Evolutionary conservation across 2,888 invertebrate genomes (phyloP).

Genomic region (Lochmaea crataegi): DNA sequence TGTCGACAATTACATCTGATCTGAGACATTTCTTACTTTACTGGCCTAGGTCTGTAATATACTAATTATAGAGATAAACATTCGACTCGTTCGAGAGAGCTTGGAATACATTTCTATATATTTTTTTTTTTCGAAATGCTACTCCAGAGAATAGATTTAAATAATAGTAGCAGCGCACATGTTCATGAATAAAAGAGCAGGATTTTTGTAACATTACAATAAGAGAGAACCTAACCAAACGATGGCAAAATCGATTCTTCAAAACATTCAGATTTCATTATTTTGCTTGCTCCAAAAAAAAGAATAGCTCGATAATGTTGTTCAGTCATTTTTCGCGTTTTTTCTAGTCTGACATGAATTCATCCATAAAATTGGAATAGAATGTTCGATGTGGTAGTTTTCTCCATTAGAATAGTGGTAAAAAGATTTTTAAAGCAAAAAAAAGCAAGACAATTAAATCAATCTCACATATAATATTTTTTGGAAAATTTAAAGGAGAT

Average conservation of each 20-base stretch:
- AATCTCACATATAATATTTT: no score
- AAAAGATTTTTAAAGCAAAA: no score
- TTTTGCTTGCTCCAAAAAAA: not conserved
- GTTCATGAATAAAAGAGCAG: constrained; percentile 23
- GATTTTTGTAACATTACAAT: constrained; percentile 12
- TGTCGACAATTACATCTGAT: no score
- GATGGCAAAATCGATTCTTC: not conserved
- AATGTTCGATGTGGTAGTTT: not conserved
- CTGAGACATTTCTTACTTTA: no score
- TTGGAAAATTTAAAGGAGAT: no score
- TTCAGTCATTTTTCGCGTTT: not conserved
- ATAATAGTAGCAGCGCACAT: constrained; percentile 18
- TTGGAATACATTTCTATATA: not conserved
- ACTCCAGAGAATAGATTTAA: constrained; percentile 14
- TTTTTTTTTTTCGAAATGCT: constrained; percentile 3
- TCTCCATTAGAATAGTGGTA: not conserved
- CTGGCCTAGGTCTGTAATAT: no score
- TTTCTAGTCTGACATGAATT: not conserved
- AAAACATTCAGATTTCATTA: not conserved
- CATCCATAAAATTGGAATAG: not conserved
- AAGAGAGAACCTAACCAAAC: not conserved
- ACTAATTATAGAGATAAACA: no score
- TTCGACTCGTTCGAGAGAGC: no score
- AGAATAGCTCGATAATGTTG: no score
- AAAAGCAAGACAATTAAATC: no score